These are phyloP conservation scores for Argopecten irradians DNA, from an alignment of 1,140 invertebrate genomes.

Conservation along the genomic window DNA sequence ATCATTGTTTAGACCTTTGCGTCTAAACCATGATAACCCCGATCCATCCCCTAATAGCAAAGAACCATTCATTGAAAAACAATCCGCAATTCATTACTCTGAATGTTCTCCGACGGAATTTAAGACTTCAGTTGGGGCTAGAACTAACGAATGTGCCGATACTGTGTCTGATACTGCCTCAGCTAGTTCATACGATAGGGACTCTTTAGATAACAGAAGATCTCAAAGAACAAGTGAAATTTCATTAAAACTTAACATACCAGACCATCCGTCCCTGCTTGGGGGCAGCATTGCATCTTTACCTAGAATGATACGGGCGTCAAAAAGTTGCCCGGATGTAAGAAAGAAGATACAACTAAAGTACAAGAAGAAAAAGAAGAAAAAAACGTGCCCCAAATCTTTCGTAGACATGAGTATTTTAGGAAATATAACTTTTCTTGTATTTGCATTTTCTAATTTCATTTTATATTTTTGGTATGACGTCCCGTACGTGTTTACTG, in stretches of 20 bases:
- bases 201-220: neutral
- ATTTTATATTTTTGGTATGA: slow-evolving; percentile 71
- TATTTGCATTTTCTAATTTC: slow-evolving; percentile 68
- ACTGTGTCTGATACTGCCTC: neutral
- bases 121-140: neutral
- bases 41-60: neutral
- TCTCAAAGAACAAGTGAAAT: neutral
- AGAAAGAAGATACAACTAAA: neutral
- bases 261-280: neutral
- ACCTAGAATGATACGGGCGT: neutral
- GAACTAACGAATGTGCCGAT: neutral
- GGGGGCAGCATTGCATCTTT: neutral
- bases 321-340: neutral
- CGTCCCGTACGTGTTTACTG: slow-evolving; percentile 70
- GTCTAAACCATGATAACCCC: neutral
- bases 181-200: neutral
- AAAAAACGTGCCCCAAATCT: neutral
- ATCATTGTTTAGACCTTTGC: slow-evolving; percentile 87
- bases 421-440: slow-evolving; percentile 56
- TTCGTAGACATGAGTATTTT: slow-evolving; percentile 55
- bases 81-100: neutral
- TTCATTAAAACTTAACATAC: neutral
- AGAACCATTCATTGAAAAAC: neutral
- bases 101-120: too few species aligned
- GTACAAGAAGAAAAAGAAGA: neutral